Percentiles rank a stretch among this genome's conserved stretches.
phyloP scores from a whole-genome alignment of 1,140 invertebrate species.

The Latrodectus geometricus region DNA sequence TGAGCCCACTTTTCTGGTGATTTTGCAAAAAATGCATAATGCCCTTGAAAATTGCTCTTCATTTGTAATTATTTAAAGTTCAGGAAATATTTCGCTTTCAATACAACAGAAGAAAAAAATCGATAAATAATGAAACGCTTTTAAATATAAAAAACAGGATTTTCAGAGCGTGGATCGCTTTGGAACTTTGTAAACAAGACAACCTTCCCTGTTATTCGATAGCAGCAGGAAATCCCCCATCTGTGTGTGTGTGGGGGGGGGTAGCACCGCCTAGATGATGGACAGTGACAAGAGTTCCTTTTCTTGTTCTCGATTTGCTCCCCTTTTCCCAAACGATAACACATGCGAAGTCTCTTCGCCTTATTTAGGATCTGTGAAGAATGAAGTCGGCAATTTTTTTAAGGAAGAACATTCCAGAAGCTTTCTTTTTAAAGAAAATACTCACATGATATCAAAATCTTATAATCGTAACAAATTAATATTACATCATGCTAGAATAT shows the following conservation, averaged over 20 bases:
- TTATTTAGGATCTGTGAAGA: too few species aligned
- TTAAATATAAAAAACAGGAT: neutral
- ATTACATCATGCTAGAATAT: too few species aligned
- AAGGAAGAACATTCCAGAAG: too few species aligned
- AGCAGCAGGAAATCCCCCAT: neutral
- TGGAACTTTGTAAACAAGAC: neutral
- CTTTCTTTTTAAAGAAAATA: neutral
- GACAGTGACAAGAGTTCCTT: slow-evolving; percentile 43
- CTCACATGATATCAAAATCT: neutral
- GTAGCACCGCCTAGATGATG: slow-evolving; percentile 11
- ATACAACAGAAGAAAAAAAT: too few species aligned
- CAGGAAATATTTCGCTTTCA: too few species aligned
- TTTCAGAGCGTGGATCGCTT: neutral
- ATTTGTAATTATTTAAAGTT: too few species aligned
- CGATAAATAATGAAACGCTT: neutral
- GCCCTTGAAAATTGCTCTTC: too few species aligned
- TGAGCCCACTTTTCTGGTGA: too few species aligned
- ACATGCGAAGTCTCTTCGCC: too few species aligned
- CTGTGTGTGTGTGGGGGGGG: neutral
- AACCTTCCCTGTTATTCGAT: neutral
- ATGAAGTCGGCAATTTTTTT: too few species aligned
- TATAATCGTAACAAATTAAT: too few species aligned
- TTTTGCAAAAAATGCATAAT: too few species aligned
- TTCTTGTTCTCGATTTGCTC: slow-evolving; percentile 49
- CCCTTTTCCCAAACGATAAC: neutral